Evolutionary conservation across 2,888 invertebrate genomes (phyloP).

Genomic region (Toxonevra muliebris): DNA sequence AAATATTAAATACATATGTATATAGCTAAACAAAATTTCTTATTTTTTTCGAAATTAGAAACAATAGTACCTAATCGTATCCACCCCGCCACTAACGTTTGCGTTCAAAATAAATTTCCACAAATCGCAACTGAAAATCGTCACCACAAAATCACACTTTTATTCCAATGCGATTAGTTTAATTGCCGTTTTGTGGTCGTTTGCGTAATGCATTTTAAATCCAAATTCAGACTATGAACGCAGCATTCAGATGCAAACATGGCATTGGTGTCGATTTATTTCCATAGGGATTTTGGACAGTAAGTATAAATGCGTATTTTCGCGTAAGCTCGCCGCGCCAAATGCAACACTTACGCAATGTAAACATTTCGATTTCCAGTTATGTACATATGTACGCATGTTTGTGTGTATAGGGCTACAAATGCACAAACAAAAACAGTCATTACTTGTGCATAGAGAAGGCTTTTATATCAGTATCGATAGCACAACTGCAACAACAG

Average conservation of each 20-base stretch:
- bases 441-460: background rate
- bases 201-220: constrained; percentile 30
- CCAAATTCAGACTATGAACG: constrained; percentile 23
- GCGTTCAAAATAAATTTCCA: constrained; percentile 6
- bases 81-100: background rate
- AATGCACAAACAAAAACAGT: background rate
- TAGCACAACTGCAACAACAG: background rate
- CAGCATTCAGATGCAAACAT: too few relatives aligned
- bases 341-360: constrained; percentile 16
- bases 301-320: constrained; percentile 21
- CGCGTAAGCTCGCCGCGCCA: constrained; percentile 7
- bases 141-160: constrained; percentile 59
- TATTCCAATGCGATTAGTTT: constrained; percentile 65
- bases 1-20: too few relatives aligned
- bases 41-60: too few relatives aligned
- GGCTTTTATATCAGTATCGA: background rate
- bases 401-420: background rate
- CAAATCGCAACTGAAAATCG: constrained; percentile 50
- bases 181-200: constrained; percentile 58
- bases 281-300: constrained; percentile 36
- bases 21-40: too few relatives aligned
- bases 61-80: too few relatives aligned
- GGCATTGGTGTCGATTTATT: constrained; percentile 47
- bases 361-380: constrained; percentile 48
- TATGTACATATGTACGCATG: constrained; percentile 27